Evolutionary conservation across 2,888 invertebrate genomes (phyloP).

Genomic region (Galeruca laticollis): DNA sequence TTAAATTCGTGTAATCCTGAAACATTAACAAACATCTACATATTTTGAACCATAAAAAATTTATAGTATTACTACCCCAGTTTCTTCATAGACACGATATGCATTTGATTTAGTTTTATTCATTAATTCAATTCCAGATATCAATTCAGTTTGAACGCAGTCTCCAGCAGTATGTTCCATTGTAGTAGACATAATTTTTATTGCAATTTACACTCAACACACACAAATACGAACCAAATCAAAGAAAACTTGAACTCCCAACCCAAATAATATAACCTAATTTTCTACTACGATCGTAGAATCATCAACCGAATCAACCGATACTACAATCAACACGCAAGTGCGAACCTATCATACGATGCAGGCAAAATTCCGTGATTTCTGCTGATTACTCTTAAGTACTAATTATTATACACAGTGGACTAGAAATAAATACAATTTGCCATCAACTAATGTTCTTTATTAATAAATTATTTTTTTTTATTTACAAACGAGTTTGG

Average conservation of each 20-base stretch:
- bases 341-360: background rate
- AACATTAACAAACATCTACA: conserved; percentile 23
- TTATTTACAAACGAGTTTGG: no score
- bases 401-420: no score
- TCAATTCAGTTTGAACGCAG: conserved; percentile 25
- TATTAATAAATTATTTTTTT: no score
- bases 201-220: conserved; percentile 16
- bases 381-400: no score
- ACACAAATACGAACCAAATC: conserved; percentile 10
- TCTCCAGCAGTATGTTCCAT: conserved; percentile 26
- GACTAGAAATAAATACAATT: no score
- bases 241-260: conserved; percentile 30
- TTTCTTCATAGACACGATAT: conserved; percentile 20
- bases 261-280: conserved; percentile 12
- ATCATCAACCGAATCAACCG: no score
- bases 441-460: no score
- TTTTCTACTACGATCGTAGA: background rate
- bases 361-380: no score
- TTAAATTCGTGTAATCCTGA: conserved; percentile 26
- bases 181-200: conserved; percentile 23
- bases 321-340: conserved; percentile 6
- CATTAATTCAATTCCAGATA: conserved; percentile 21
- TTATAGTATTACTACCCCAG: conserved; percentile 6
- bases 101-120: conserved; percentile 24
- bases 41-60: background rate